Percentiles rank a stretch among this genome's conserved stretches.
Evolutionary conservation across 2,797 vertebrate genomes (phyloP).

Genomic region (Tadarida brasiliensis): DNA sequence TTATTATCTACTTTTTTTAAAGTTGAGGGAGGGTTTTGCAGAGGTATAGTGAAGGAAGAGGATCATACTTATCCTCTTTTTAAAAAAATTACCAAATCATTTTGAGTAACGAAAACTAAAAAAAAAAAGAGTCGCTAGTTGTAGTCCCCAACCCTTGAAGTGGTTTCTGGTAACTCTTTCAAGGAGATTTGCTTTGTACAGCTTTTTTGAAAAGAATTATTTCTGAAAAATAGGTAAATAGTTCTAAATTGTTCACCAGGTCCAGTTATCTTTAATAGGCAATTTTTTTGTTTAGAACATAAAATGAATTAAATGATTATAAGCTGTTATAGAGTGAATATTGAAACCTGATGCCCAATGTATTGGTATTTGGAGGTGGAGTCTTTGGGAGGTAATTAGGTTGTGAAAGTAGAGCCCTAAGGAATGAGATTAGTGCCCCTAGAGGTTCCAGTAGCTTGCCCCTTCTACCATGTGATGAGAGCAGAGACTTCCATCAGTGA

Average conservation of each 20-base stretch:
- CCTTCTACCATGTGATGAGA: not conserved
- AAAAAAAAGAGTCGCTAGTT: not conserved
- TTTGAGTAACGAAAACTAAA: constrained; percentile 2
- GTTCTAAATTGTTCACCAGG: not conserved
- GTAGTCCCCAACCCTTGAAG: not conserved
- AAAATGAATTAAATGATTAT: not conserved
- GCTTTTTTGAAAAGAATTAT: constrained; percentile 39
- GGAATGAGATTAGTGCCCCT: not conserved
- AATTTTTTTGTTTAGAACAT: constrained; percentile 48
- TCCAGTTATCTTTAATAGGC: constrained; percentile 43
- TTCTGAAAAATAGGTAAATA: constrained; percentile 31
- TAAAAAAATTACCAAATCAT: not conserved
- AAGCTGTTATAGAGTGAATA: not conserved
- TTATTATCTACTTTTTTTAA: not conserved
- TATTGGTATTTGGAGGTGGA: not conserved
- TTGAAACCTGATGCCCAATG: not conserved
- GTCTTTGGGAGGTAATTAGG: not conserved
- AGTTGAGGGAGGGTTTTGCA: not conserved
- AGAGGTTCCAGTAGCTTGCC: not conserved
- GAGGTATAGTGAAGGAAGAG: not conserved
- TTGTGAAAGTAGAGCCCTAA: not conserved
- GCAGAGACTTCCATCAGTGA: not conserved
- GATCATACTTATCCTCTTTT: not conserved
- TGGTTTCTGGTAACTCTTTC: not conserved
- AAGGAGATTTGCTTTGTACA: constrained; percentile 7